Evolutionary conservation across 2,888 invertebrate genomes (phyloP).

Genomic region (Beris chalybata): DNA sequence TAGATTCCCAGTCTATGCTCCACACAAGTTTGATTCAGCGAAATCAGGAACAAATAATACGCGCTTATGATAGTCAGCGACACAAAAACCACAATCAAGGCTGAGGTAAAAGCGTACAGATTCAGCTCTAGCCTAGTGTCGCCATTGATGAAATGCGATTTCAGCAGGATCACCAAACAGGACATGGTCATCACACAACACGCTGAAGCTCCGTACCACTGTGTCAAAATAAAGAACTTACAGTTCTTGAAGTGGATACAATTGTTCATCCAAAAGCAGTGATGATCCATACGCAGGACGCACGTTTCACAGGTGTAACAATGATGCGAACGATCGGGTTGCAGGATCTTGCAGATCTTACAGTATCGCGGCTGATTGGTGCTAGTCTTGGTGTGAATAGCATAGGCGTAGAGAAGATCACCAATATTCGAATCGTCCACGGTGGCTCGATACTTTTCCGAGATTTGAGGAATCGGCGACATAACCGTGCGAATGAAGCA

Average conservation of each 20-base stretch:
- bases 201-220: slow-evolving; percentile 2
- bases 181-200: slow-evolving; percentile 3
- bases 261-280: slow-evolving; percentile 19
- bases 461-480: slow-evolving; percentile 1
- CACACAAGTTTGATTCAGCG: slow-evolving; percentile 10
- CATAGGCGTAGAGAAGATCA: not conserved
- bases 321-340: slow-evolving; percentile 18
- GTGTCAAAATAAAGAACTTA: slow-evolving; percentile 12
- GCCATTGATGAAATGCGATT: not conserved
- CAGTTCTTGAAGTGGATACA: slow-evolving; percentile 22
- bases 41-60: slow-evolving; percentile 6
- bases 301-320: slow-evolving; percentile 10
- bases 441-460: not conserved
- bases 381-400: slow-evolving; percentile 10
- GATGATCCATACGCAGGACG: slow-evolving; percentile 20
- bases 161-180: not conserved
- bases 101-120: not conserved
- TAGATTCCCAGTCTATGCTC: slow-evolving; percentile 11
- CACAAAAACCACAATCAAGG: not conserved
- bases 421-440: not conserved
- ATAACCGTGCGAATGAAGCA: slow-evolving; percentile 11
- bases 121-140: not conserved
- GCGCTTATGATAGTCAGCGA: not conserved
- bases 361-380: slow-evolving; percentile 5
- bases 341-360: slow-evolving; percentile 3